phyloP scores from a whole-genome alignment of 2,113 vertebrate species.

The Beaufortia kweichowensis region DNA sequence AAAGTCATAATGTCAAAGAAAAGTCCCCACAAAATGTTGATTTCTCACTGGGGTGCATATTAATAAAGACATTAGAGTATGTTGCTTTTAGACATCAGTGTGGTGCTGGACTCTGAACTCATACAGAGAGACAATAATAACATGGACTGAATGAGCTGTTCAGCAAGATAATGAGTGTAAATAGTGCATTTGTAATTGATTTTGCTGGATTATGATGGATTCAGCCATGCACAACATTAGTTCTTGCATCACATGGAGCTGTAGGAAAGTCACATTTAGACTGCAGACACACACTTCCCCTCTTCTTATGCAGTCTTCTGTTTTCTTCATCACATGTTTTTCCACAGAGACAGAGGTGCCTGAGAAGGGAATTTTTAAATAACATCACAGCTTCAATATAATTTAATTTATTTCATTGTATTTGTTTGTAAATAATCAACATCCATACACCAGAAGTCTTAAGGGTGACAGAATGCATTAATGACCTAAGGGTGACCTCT shows the following conservation, averaged over 20 bases:
- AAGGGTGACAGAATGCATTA: not conserved
- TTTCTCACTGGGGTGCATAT: not conserved
- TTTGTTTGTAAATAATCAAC: not conserved
- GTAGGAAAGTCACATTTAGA: slow-evolving; percentile 7
- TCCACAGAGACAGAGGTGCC: slow-evolving; percentile 1
- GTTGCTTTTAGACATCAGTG: not conserved
- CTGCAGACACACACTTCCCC: not conserved
- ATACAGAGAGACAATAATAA: not conserved
- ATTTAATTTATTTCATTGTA: no score
- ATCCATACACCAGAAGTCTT: not conserved
- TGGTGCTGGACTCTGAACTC: not conserved
- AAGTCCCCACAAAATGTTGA: no score
- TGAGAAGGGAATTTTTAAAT: not conserved
- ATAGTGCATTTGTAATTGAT: not conserved
- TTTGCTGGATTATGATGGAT: slow-evolving; percentile 1
- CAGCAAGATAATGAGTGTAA: not conserved
- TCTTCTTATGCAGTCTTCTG: not conserved
- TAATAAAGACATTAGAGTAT: not conserved
- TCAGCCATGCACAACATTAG: not conserved
- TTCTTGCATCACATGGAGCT: slow-evolving; percentile 16
- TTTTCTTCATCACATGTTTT: slow-evolving; percentile 18
- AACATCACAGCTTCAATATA: no score
- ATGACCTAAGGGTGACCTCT: no score
- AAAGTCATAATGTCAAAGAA: no score
- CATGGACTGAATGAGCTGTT: not conserved